Percentiles rank a stretch among this genome's conserved stretches.
phyloP scores from a whole-genome alignment of 1,140 invertebrate genomes.

The Bombus affinis region DNA sequence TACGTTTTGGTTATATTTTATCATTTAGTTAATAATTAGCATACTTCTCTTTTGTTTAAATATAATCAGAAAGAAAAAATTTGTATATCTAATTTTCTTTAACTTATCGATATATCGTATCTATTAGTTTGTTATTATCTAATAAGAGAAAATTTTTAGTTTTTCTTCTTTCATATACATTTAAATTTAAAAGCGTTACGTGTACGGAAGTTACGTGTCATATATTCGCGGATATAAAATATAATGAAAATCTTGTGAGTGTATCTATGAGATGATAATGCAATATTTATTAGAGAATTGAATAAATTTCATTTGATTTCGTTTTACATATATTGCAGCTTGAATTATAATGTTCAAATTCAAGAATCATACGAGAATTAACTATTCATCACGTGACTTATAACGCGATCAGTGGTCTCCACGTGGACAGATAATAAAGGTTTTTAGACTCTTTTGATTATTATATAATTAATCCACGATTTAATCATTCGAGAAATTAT shows the following conservation, averaged over 20 bases:
- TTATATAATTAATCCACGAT: slow-evolving; percentile 21
- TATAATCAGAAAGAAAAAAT: background rate
- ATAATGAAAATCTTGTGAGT: background rate
- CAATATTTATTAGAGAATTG: background rate
- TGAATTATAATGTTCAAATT: background rate
- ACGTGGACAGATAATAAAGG: slow-evolving; percentile 47
- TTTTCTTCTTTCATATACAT: background rate
- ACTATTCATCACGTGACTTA: slow-evolving; percentile 36
- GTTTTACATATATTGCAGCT: background rate
- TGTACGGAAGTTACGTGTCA: background rate
- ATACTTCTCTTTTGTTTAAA: background rate
- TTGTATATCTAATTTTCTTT: background rate
- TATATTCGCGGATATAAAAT: background rate
- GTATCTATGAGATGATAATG: background rate
- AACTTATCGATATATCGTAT: background rate
- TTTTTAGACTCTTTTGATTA: slow-evolving; percentile 20
- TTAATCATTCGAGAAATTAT: background rate
- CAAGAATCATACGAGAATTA: slow-evolving; percentile 32
- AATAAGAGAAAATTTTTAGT: background rate
- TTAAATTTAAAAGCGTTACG: background rate
- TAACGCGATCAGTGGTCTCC: slow-evolving; percentile 29
- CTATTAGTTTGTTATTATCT: background rate
- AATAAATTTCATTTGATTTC: too few relatives aligned
- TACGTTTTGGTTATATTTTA: background rate
- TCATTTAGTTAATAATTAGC: background rate